phyloP scores from a whole-genome alignment of 2,797 vertebrate genomes.

The Melopsittacus undulatus region DNA sequence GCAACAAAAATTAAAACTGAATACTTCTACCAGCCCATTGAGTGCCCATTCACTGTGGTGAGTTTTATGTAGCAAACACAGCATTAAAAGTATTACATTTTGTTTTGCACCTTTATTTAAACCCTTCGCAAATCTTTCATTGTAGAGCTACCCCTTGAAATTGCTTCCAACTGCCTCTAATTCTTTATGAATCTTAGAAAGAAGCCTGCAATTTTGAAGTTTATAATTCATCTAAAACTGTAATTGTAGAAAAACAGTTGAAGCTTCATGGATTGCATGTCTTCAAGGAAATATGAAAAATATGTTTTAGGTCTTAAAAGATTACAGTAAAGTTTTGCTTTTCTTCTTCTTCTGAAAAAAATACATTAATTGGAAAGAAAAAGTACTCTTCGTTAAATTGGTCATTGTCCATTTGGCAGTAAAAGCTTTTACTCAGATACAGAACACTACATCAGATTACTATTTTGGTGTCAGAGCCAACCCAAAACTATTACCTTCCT shows the following conservation, averaged over 20 bases:
- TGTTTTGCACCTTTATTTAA: conserved; percentile 31
- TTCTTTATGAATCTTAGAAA: conserved; percentile 25
- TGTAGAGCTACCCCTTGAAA: conserved; percentile 1
- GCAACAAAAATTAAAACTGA: not conserved
- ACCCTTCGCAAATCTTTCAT: conserved; percentile 8
- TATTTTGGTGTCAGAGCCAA: not conserved
- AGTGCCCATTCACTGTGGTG: not conserved
- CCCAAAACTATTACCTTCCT: not conserved
- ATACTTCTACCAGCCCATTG: not conserved
- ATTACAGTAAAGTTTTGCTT: not conserved
- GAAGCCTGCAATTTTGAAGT: conserved; percentile 37
- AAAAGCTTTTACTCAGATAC: not conserved
- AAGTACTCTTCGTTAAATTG: not conserved
- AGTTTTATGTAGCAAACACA: not conserved
- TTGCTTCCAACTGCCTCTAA: conserved; percentile 44
- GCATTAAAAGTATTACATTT: not conserved
- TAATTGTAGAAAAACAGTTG: conserved; percentile 1
- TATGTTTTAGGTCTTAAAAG: not conserved
- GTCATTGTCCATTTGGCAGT: not conserved
- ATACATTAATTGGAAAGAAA: conserved; percentile 7
- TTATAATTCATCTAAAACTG: conserved; percentile 49
- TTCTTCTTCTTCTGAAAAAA: not conserved
- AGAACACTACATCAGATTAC: not conserved
- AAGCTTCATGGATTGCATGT: not conserved
- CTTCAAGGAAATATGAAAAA: conserved; percentile 15